A percentile compares a stretch with the other conserved stretches of the same genome.
phyloP scores from a whole-genome alignment of 2,888 invertebrate genomes.

The Stenodema calcarata region DNA sequence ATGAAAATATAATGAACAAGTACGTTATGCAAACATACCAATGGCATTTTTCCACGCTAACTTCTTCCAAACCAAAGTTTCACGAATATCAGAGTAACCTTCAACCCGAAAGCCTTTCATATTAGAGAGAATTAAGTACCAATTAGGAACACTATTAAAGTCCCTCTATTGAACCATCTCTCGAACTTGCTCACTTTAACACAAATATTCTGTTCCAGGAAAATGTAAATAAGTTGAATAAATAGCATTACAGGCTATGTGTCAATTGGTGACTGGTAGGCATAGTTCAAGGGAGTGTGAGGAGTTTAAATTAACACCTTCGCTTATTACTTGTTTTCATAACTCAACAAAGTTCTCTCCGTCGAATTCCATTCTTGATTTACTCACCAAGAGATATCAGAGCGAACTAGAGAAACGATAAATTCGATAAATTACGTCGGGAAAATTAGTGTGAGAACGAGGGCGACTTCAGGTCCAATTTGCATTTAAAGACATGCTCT shows the following conservation, averaged over 20 bases:
- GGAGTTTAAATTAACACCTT: constrained; percentile 25
- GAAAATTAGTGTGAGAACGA: neutral
- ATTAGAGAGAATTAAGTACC: too few species aligned
- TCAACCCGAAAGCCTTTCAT: too few species aligned
- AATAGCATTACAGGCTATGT: constrained; percentile 27
- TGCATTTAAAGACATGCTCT: neutral
- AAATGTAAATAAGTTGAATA: constrained; percentile 26
- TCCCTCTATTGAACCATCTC: neutral
- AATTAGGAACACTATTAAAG: too few species aligned
- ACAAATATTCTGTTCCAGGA: neutral
- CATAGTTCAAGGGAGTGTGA: neutral
- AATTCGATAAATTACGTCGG: neutral
- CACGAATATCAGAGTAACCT: too few species aligned
- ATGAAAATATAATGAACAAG: too few species aligned
- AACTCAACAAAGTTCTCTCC: neutral
- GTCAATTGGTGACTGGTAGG: constrained; percentile 20
- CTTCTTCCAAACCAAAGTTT: too few species aligned
- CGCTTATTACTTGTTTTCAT: constrained; percentile 33
- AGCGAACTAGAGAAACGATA: neutral
- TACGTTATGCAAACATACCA: too few species aligned
- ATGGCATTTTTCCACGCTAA: too few species aligned
- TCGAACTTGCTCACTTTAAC: neutral
- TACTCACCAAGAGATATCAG: neutral
- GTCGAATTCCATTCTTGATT: neutral
- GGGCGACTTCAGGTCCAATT: neutral